A percentile compares a stretch with the other conserved stretches of the same genome.
These are phyloP conservation scores for Polypterus bichir DNA, from an alignment of 2,113 vertebrate species.

Conservation along the genomic window DNA sequence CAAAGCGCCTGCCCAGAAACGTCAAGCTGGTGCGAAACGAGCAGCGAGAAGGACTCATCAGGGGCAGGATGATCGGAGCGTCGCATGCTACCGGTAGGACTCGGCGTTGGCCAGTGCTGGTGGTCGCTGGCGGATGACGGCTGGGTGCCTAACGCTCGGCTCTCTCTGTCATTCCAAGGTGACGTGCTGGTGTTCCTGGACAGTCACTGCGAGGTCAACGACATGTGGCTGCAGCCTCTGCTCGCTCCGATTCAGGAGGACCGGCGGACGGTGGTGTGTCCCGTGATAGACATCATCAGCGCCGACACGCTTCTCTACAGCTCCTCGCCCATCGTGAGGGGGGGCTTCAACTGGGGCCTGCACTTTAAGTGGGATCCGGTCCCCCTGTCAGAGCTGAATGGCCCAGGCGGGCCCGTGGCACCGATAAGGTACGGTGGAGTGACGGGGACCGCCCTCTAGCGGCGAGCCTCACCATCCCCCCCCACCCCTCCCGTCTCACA, in stretches of 20 bases:
- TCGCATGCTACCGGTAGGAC: slow-evolving; percentile 72
- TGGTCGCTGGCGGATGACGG: no score
- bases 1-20: slow-evolving; percentile 53
- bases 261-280: slow-evolving; percentile 71
- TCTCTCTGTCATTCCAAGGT: slow-evolving; percentile 39
- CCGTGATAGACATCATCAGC: slow-evolving; percentile 92
- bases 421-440: slow-evolving; percentile 64
- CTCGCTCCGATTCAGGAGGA: slow-evolving; percentile 59
- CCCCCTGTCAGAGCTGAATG: slow-evolving; percentile 62
- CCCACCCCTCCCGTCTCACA: not conserved
- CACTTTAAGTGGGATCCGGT: slow-evolving; percentile 98
- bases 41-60: slow-evolving; percentile 79
- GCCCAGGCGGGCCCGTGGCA: slow-evolving; percentile 52
- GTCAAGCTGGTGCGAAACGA: slow-evolving; percentile 76
- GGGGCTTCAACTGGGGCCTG: slow-evolving; percentile 98
- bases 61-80: slow-evolving; percentile 90
- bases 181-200: slow-evolving; percentile 89
- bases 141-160: not conserved
- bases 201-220: slow-evolving; percentile 93
- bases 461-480: not conserved
- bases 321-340: slow-evolving; percentile 81
- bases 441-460: no score
- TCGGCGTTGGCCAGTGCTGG: not conserved
- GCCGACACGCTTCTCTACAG: slow-evolving; percentile 85
- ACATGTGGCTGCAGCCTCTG: slow-evolving; percentile 78